Evolutionary conservation across 2,888 invertebrate genomes (phyloP), one percentile per base, ranked within the genome.

Genomic region (Aphelenchoides bicaudatus): DNA sequence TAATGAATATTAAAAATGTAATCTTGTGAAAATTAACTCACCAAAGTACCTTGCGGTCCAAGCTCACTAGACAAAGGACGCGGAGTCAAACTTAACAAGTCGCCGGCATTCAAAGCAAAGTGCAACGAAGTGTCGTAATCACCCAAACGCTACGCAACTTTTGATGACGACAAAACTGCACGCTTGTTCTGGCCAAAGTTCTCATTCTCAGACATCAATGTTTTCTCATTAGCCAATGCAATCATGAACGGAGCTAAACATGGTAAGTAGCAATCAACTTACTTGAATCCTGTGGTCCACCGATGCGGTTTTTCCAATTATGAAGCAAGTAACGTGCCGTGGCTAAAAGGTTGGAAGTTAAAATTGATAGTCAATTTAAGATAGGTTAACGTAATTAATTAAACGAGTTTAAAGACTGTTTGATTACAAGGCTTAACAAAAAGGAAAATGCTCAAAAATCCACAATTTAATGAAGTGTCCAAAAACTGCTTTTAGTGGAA

Each of bases 151-250:
- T 94, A 96, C 79, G 94, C 94, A 6, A 84, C 83, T 83, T 98
- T 99, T 70, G 94, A 96, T 4, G 93, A 94, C 3, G 99, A 91
- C 70, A 99, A 85, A 28, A 96, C 94, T 50, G 98, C 96, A 54
- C 94, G 82, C 77, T 92, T 88, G 76, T 90, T 88, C 79, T 93
- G 89, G 85, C 67, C 80, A 81, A 98, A 89, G 34, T 83, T 84
- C 39, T 50, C 61, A 56, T 73, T 73, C 39, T 73, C 72, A 38
- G 55, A 31, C n/a, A 29, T 6, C 21, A 63, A 37, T 1, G 54
- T 54, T 34, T 51, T 29, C 6, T 61, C 59, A 43, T 62, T 65
- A 16, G 65, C 64, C 52, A 71, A 58, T 2, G 63, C 54, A 28
- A 65, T 56, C 70, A 71, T 58, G 60, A 72, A 72, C 19, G 71